These are phyloP conservation scores for Scaptomyza tumidula DNA, from an alignment of 2,888 invertebrate species.

Conservation along the genomic window DNA sequence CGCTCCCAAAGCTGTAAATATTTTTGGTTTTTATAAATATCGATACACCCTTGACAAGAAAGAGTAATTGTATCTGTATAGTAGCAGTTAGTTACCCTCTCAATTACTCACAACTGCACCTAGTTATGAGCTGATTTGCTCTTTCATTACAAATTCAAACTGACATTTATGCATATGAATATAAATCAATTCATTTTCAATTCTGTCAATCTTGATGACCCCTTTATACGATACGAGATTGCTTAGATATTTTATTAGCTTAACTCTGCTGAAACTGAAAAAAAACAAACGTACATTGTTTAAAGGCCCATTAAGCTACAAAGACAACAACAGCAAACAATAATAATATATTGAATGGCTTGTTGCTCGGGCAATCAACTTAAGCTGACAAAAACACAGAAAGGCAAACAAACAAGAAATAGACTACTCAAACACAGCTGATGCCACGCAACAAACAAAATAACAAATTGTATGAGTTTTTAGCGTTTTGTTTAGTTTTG, in stretches of 20 bases:
- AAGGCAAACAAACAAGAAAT: not conserved
- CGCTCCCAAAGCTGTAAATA: too few species aligned
- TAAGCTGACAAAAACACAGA: slow-evolving; percentile 31
- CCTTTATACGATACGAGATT: not conserved
- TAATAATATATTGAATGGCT: slow-evolving; percentile 35
- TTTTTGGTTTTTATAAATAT: too few species aligned
- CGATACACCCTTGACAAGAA: not conserved
- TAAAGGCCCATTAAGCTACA: slow-evolving; percentile 20
- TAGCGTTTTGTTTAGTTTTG: not conserved
- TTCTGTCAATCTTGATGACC: not conserved
- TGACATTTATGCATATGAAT: not conserved
- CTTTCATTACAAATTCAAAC: slow-evolving; percentile 5
- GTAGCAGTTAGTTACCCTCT: not conserved
- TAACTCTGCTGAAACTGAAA: not conserved
- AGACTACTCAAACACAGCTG: slow-evolving; percentile 55
- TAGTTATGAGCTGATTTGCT: not conserved
- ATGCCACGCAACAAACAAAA: slow-evolving; percentile 42
- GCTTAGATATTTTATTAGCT: slow-evolving; percentile 4
- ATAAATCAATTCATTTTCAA: not conserved
- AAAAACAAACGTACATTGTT: slow-evolving; percentile 13
- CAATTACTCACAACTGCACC: not conserved
- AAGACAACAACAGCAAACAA: slow-evolving; percentile 17
- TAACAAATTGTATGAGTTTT: slow-evolving; percentile 25
- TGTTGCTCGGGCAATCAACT: slow-evolving; percentile 27
- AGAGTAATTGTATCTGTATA: not conserved